Evolutionary conservation across 2,113 vertebrate genomes (phyloP), one percentile per base, ranked within the genome.

Genomic region (Corapipo altera): DNA sequence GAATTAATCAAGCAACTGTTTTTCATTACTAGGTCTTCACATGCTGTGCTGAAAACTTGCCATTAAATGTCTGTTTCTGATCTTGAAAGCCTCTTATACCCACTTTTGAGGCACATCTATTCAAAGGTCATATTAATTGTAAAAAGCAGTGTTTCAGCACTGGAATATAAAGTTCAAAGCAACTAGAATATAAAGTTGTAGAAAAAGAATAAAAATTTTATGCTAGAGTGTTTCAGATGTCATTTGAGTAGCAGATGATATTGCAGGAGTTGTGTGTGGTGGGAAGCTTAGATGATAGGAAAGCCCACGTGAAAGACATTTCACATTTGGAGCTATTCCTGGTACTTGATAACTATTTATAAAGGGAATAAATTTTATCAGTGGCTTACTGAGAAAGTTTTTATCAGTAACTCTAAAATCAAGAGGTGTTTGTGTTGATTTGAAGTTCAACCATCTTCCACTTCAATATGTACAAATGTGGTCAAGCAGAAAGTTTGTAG

Each of bases 41-140:
- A 91, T 74, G 93, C 91, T 92, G 88, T 85, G 94, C 80, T 94
- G 89, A 85, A 82, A 89, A 87, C 27, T 92, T 94, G 62, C 73
- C 44, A 54, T 91, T 91, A 89, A 92, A 69, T 79, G 81, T 85
- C 73, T 95, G 55, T 61, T 73, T 90, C 85, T 95, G 93, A 59
- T 94, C 89, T 95, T 93, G 65, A 95, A 94, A 95, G 57, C 78
- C 74, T 95, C 87, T 92, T 91, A 39, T 5, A 54, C 18, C 15
- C 21, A 41, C 35, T 94, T 86, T 16, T 61, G 80, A 93, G 62
- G 49, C 12, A 5, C 48, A 37, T 75, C 57, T 89, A 49, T 75
- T 85, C 70, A 87, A 89, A 95, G 93, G 70, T 93, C 70, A 67
- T 44, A 41, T 71, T 89, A 89, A 74, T 82, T 94, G 91, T 93